A percentile compares a stretch with the other conserved stretches of the same genome.
phyloP scores from a whole-genome alignment of 2,888 invertebrate genomes.

The Meandrusa payeni region DNA sequence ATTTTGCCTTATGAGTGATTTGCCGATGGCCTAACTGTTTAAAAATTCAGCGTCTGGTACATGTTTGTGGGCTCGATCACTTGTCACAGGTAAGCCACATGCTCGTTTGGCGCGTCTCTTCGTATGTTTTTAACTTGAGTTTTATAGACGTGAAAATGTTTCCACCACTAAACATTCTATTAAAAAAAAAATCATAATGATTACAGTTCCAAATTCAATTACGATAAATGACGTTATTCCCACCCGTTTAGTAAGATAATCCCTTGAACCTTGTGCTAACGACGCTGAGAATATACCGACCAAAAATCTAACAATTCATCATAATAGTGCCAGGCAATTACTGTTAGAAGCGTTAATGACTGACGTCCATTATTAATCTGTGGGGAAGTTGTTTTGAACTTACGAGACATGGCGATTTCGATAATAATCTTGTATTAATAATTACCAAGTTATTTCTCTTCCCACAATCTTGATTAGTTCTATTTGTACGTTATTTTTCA shows the following conservation, averaged over 20 bases:
- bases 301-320: conserved; percentile 74
- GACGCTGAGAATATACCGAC: conserved; percentile 60
- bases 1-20: too few species aligned
- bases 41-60: too few species aligned
- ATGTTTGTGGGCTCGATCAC: too few species aligned
- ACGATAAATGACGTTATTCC: conserved; percentile 25
- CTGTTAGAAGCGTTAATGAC: conserved; percentile 76
- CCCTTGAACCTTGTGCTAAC: conserved; percentile 60
- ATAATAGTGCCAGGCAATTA: conserved; percentile 75
- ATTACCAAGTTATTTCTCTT: conserved; percentile 73
- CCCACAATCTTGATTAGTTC: conserved; percentile 71
- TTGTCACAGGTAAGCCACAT: too few species aligned
- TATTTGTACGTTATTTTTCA: conserved; percentile 74
- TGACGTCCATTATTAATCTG: conserved; percentile 71
- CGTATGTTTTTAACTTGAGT: too few species aligned
- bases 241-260: conserved; percentile 53
- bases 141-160: conserved; percentile 19
- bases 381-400: conserved; percentile 67
- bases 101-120: too few species aligned
- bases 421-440: conserved; percentile 79
- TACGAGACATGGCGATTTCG: conserved; percentile 70
- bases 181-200: conserved; percentile 3
- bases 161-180: conserved; percentile 11
- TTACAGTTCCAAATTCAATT: background rate
- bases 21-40: too few species aligned